Evolutionary conservation across 2,113 vertebrate species (phyloP), one percentile per base, ranked within the genome.

Genomic region (Chloropsis cyanopogon): DNA sequence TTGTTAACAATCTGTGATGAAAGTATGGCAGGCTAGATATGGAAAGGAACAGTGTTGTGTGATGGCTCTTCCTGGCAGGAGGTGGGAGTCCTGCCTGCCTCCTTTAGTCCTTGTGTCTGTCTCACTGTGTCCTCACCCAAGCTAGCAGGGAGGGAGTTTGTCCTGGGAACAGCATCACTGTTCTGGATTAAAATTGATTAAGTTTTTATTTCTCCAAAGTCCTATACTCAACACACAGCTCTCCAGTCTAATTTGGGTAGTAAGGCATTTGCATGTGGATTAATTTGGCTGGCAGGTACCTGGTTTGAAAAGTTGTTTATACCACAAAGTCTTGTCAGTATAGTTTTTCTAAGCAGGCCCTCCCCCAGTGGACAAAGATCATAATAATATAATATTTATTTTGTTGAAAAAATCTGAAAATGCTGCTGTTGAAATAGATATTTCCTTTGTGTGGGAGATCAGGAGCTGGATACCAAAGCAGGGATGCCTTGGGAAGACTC

Each of bases 101-200:
- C 25, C 26, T 71, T 66, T 33, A 33, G 10, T 54, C 4, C 3
- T 17, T n/a, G 21, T 4, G 0, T 29, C 29, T 72, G 11, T 71
- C 24, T 17, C 59, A 3, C 39, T 47, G 4, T 37, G 47, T 10
- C 24, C 1, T 6, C 9, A 44, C 10, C 3, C 0, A 3, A 9
- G 12, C 39, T 60, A 72, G 21, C 0, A 4, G 47, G 10, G 7
- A 42, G 6, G 5, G 15, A 8, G 7, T 3, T 24, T 11, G 1
- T 75, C 33, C 47, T 63, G n/a, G 39, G 17, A 75, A 33, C 8
- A 35, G 9, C 5, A 33, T 42, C 8, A 3, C 18, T 63, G 7
- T 7, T 37, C 22, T 47, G 19, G 5, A 42, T 60, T 39, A 44
- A 77, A 75, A 64, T 9, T 13, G 11, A 29, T 19, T 22, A 7